These are phyloP conservation scores for Pogonophryne albipinna DNA, from an alignment of 2,797 vertebrate genomes.

Conservation along the genomic window DNA sequence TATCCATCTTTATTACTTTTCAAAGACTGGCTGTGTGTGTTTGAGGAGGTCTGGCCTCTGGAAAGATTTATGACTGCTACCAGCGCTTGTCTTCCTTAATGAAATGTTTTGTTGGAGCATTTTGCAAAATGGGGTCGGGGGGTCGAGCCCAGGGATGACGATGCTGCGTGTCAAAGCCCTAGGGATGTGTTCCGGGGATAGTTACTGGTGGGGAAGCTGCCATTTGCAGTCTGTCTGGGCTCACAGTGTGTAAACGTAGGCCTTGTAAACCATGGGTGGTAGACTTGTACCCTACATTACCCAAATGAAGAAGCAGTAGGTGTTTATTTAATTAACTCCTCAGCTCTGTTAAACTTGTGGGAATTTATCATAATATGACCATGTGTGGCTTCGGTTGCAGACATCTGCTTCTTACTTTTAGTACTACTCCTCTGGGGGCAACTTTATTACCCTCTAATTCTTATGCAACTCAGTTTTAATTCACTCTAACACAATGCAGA, in stretches of 20 bases:
- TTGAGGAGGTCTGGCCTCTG: slow-evolving; percentile 70
- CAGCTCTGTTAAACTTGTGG: slow-evolving; percentile 49
- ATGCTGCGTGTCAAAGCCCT: slow-evolving; percentile 54
- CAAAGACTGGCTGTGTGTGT: slow-evolving; percentile 42
- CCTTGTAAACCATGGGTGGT: slow-evolving; percentile 68
- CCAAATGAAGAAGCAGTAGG: slow-evolving; percentile 66
- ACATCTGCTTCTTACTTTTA: slow-evolving; percentile 50
- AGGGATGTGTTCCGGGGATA: slow-evolving; percentile 34
- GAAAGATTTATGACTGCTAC: slow-evolving; percentile 77
- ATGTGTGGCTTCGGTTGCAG: slow-evolving; percentile 20
- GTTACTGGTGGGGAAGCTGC: slow-evolving; percentile 32
- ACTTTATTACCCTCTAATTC: slow-evolving; percentile 38
- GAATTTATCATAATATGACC: slow-evolving; percentile 42
- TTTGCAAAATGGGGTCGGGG: slow-evolving; percentile 78
- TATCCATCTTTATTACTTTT: slow-evolving; percentile 61
- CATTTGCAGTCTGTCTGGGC: slow-evolving; percentile 45
- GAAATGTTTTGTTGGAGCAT: slow-evolving; percentile 79
- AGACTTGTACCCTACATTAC: slow-evolving; percentile 51
- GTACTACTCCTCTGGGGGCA: slow-evolving; percentile 28
- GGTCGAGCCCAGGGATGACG: slow-evolving; percentile 65
- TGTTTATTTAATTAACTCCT: slow-evolving; percentile 74
- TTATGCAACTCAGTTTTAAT: slow-evolving; percentile 15
- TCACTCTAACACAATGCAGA: slow-evolving; percentile 1
- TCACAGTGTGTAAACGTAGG: slow-evolving; percentile 22
- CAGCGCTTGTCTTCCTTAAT: slow-evolving; percentile 73